phyloP scores from a whole-genome alignment of 2,113 vertebrate genomes.

The Corvus hawaiiensis region DNA sequence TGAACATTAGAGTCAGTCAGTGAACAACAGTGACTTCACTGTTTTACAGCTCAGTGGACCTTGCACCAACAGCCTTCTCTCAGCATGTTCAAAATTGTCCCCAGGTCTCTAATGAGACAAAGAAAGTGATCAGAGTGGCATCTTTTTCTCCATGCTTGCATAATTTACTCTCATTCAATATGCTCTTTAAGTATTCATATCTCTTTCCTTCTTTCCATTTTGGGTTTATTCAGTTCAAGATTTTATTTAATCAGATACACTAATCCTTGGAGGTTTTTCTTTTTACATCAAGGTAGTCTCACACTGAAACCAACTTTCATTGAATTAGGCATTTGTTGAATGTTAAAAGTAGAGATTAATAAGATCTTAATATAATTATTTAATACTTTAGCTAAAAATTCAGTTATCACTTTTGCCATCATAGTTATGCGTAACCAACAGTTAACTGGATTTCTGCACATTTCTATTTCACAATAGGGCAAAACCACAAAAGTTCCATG shows the following conservation, averaged over 20 bases:
- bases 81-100: not conserved
- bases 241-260: not conserved
- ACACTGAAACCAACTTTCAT: not conserved
- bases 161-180: not conserved
- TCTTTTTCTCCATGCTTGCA: not conserved
- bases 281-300: not conserved
- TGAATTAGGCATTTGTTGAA: not conserved
- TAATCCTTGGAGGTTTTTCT: not conserved
- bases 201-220: not conserved
- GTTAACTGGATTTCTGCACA: not conserved
- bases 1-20: not conserved
- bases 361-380: not conserved
- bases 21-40: rapidly evolving
- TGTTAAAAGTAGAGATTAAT: not conserved
- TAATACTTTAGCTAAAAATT: not conserved
- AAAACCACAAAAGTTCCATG: not conserved
- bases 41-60: not conserved
- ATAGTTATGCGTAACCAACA: not conserved
- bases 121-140: not conserved
- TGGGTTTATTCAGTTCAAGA: not conserved
- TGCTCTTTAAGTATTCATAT: not conserved
- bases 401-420: not conserved
- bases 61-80: not conserved
- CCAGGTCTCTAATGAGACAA: not conserved
- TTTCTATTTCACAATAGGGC: not conserved